Conservation (phyloP, 2,113 vertebrate species). For the Tragulus kanchil region DNA sequence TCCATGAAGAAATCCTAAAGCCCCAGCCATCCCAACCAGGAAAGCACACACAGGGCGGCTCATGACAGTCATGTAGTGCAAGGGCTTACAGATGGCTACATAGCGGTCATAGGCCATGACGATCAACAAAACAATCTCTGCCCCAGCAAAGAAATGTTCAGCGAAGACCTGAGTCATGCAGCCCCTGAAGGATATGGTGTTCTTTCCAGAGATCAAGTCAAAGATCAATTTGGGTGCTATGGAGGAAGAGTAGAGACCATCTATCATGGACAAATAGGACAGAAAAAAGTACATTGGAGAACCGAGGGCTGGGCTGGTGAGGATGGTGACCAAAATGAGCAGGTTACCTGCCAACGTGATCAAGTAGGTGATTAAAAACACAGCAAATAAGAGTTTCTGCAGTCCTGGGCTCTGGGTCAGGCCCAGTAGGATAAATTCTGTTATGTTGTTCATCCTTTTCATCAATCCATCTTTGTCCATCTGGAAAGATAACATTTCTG, state of each 20-base stretch:
- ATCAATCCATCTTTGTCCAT: neutral
- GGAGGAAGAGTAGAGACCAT: slow-evolving; percentile 61
- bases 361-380: slow-evolving; percentile 6
- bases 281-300: slow-evolving; percentile 70
- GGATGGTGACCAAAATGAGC: neutral
- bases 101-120: no score
- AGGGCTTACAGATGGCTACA: no score
- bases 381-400: neutral
- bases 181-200: neutral
- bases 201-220: slow-evolving; percentile 49
- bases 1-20: neutral
- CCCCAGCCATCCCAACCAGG: no score
- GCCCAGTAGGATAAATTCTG: neutral
- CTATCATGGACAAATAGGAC: slow-evolving; percentile 50
- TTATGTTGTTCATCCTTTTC: accelerated
- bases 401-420: slow-evolving; percentile 35
- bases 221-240: slow-evolving; percentile 65
- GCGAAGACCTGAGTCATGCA: no score
- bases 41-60: no score
- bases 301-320: slow-evolving; percentile 6
- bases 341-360: slow-evolving; percentile 36
- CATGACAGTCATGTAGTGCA: no score
- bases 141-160: no score
- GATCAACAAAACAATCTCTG: no score
- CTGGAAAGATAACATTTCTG: neutral